These are phyloP conservation scores for Oxyruncus cristatus DNA, from an alignment of 2,113 vertebrate genomes.

Conservation along the genomic window DNA sequence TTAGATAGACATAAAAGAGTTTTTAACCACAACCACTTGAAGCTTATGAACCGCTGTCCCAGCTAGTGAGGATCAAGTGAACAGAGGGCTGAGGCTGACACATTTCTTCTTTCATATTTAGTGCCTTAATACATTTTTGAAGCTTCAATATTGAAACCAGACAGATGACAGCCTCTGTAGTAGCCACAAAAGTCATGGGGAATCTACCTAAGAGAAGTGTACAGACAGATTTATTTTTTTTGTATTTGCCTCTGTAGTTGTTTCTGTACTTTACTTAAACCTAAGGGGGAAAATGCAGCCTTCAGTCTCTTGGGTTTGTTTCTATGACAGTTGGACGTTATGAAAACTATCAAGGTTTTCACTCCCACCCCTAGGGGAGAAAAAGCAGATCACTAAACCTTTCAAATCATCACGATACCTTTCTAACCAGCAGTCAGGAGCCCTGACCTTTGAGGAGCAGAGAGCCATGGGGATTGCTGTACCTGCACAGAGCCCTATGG, in stretches of 20 bases:
- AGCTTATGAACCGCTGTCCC: neutral
- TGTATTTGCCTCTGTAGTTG: neutral
- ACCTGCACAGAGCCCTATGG: neutral
- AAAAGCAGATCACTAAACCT: neutral
- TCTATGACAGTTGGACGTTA: accelerated
- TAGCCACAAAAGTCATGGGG: neutral
- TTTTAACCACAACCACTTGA: slow-evolving; percentile 36
- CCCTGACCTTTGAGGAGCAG: neutral
- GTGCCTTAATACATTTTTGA: neutral
- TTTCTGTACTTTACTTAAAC: neutral
- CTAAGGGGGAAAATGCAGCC: neutral
- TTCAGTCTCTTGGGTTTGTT: neutral
- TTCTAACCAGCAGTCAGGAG: accelerated
- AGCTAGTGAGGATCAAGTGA: slow-evolving; percentile 2
- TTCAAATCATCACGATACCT: neutral
- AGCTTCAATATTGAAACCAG: neutral
- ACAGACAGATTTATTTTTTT: neutral
- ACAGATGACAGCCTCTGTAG: neutral
- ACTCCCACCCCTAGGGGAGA: neutral
- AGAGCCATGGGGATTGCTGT: neutral
- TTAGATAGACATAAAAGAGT: neutral
- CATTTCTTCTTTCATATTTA: slow-evolving; percentile 27
- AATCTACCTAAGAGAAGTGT: neutral
- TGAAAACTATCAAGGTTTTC: neutral
- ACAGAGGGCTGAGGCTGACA: neutral